These are phyloP conservation scores for Triplophysa dalaica DNA, from an alignment of 2,113 vertebrate genomes.

Conservation along the genomic window DNA sequence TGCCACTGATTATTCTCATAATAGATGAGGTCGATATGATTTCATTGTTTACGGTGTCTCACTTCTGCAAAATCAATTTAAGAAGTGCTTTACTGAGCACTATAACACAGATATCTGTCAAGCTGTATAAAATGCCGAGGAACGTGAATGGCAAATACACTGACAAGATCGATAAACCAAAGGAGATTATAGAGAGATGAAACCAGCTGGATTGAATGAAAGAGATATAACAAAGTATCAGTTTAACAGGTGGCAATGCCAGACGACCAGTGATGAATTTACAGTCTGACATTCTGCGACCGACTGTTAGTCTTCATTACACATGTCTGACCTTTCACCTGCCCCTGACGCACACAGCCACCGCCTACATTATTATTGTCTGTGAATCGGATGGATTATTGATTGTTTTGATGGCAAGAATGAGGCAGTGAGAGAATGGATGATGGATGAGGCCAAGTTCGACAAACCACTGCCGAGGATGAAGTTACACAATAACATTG, in stretches of 20 bases:
- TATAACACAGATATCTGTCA: slow-evolving; percentile 24
- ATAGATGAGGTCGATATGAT: not conserved
- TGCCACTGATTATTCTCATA: slow-evolving; percentile 18
- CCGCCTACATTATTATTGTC: slow-evolving; percentile 69
- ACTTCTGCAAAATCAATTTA: slow-evolving; percentile 26
- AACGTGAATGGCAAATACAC: slow-evolving; percentile 1
- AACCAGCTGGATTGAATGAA: slow-evolving; percentile 13
- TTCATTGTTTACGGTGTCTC: slow-evolving; percentile 19
- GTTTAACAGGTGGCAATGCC: slow-evolving; percentile 1
- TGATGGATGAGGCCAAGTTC: slow-evolving; percentile 48
- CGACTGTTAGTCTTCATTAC: slow-evolving; percentile 71
- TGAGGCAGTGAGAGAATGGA: slow-evolving; percentile 52
- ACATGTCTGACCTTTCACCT: slow-evolving; percentile 66
- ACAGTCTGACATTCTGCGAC: slow-evolving; percentile 56
- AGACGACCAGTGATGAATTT: slow-evolving; percentile 1
- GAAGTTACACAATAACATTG: slow-evolving; percentile 50
- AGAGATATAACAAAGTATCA: slow-evolving; percentile 4
- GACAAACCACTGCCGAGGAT: slow-evolving; percentile 57
- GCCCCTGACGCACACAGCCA: slow-evolving; percentile 6
- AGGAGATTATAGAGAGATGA: not conserved
- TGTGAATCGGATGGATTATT: slow-evolving; percentile 73
- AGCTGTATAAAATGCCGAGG: slow-evolving; percentile 6
- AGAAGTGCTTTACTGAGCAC: slow-evolving; percentile 22
- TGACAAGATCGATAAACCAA: slow-evolving; percentile 24
- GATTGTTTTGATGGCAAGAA: slow-evolving; percentile 63